phyloP scores from a whole-genome alignment of 2,113 vertebrate species.

The Microcebus tavaratra region DNA sequence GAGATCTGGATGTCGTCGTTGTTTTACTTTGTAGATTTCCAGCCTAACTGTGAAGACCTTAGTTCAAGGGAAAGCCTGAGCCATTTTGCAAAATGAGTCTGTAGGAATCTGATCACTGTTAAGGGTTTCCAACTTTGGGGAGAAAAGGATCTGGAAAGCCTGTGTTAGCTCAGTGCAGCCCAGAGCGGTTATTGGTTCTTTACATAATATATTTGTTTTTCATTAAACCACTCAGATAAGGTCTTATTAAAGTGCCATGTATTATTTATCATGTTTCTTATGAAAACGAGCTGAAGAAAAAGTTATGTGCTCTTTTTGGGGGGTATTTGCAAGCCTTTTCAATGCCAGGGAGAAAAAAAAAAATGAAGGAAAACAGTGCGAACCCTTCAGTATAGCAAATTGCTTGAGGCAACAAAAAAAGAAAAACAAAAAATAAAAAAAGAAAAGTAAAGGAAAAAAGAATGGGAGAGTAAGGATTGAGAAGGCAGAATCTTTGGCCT shows the following conservation, averaged over 20 bases:
- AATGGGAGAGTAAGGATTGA: background rate
- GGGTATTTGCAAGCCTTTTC: constrained; percentile 70
- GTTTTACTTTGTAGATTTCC: constrained; percentile 54
- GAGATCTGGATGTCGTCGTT: constrained; percentile 13
- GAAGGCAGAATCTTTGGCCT: constrained; percentile 51
- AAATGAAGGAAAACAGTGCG: constrained; percentile 59
- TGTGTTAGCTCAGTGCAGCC: constrained; percentile 63
- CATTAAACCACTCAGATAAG: constrained; percentile 85
- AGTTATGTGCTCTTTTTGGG: constrained; percentile 69
- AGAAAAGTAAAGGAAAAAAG: constrained; percentile 45
- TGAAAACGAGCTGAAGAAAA: constrained; percentile 81
- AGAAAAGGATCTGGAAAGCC: background rate
- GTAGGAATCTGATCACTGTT: constrained; percentile 58
- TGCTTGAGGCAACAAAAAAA: constrained; percentile 72
- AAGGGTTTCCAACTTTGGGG: constrained; percentile 45
- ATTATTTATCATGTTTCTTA: constrained; percentile 84
- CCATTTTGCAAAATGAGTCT: constrained; percentile 45
- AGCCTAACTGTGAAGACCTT: constrained; percentile 40
- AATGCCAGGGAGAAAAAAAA: constrained; percentile 37
- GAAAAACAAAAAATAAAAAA: constrained; percentile 33
- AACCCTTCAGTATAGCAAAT: constrained; percentile 71
- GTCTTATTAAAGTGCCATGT: constrained; percentile 84
- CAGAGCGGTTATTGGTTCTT: constrained; percentile 77
- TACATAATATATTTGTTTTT: constrained; percentile 85
- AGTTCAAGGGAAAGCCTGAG: constrained; percentile 42